Evolutionary conservation across 2,888 invertebrate species (phyloP), one percentile per base, ranked within the genome.

Genomic region (Drosophila quinaria): DNA sequence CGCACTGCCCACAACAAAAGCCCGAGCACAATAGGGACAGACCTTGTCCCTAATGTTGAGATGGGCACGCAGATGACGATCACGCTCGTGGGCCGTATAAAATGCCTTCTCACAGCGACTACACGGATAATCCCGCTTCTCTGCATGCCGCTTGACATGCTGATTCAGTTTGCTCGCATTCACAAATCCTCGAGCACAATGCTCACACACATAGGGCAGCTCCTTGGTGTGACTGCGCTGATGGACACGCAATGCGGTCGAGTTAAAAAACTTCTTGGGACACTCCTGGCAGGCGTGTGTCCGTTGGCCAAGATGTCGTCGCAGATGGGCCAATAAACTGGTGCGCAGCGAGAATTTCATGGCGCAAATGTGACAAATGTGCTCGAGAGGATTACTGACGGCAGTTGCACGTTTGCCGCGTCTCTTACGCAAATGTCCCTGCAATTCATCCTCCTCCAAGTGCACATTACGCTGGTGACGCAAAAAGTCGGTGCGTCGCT

Each of bases 161-260:
- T 91, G 91, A 67, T 91, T 92, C 17, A 91, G 73, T 37, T 92
- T 92, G 59, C 91, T 91, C 69, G 83, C 90, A 51, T 91, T 91
- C 0, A 91, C 90, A 41, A 91, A 92, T 3, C 85, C 82, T 0
- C 88, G 85, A n/a, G 90, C 91, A 25, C 92, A 92, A 17, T 87
- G 84, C 44, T 91, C 92, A 13, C 92, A 92, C 0, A 91, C 89
- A 31, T 90, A 91, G 5, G 91, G 91, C 67, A 83, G 76, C 41
- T 90, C 90, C 66, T 91, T 91, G 58, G 91, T 91, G 51, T 91
- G 91, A 3, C 81, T 88, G 13, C 91, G 83, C 49, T 87, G 85
- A 44, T 91, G 91, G 0, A 91, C 86, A 1, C 86, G 88, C 56
- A 91, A 31, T 0, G 91, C 51, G 4, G 90, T 85, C 0, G 89